Evolutionary conservation across 92 coral and sea anemone genomes (phyloP).

Genomic region (Micromussa lordhowensis): DNA sequence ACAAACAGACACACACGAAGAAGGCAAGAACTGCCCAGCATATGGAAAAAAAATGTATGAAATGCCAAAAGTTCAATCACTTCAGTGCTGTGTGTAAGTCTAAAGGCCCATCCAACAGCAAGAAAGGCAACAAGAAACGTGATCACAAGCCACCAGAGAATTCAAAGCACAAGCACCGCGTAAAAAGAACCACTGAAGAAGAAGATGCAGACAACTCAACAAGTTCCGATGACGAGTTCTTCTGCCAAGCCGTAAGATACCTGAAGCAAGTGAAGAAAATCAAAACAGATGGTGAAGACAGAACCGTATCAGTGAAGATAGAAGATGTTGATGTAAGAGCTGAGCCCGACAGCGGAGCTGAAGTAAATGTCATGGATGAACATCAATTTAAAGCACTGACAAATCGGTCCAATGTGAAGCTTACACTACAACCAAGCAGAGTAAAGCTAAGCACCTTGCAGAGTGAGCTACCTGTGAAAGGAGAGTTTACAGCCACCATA

Average conservation of each 20-base stretch:
- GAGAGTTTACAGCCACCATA: constrained; percentile 16
- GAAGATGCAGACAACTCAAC: constrained; percentile 3
- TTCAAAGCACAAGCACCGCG: neutral
- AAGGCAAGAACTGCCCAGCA: constrained; percentile 49
- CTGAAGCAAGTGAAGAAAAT: constrained; percentile 40
- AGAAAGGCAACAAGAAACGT: neutral
- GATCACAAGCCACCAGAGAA: neutral
- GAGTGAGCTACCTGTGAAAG: constrained; percentile 24
- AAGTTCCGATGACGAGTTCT: constrained; percentile 56
- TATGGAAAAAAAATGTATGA: constrained; percentile 63
- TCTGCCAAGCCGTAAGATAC: constrained; percentile 42
- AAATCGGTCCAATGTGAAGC: too few relatives aligned
- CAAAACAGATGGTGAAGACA: constrained; percentile 1
- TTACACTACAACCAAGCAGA: too few relatives aligned
- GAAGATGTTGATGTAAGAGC: constrained; percentile 38
- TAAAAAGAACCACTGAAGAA: constrained; percentile 35
- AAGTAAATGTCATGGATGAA: constrained; percentile 40
- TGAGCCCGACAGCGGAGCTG: constrained; percentile 63
- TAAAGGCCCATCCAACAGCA: neutral
- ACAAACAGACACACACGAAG: neutral
- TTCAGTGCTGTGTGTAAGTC: constrained; percentile 50
- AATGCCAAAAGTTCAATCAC: constrained; percentile 67
- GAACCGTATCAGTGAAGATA: constrained; percentile 37
- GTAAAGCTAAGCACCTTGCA: too few relatives aligned
- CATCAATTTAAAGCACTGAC: constrained; percentile 41